Evolutionary conservation across 1,140 invertebrate species (phyloP), one percentile per base, ranked within the genome.

Genomic region (Anagrus nilaparvatae): DNA sequence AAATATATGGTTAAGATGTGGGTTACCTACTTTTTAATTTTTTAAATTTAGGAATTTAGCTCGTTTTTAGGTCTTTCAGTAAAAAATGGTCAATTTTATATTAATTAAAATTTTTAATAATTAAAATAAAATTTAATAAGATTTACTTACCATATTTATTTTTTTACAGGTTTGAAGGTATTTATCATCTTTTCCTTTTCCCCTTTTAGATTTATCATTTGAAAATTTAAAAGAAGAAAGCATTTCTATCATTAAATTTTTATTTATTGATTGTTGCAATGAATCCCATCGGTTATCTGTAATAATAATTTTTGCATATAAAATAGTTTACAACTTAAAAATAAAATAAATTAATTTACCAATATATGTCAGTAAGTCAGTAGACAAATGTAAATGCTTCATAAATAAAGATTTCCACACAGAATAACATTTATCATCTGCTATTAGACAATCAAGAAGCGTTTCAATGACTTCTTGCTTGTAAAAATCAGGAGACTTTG

Each of bases 381-480:
- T 60, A 44, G 71, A 72, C 39, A 63, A 53, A 27, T 61, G 54
- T 16, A 73, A 55, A 55, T 75, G 59, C 43, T 75, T 78, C 6
- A 56, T 53, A 47, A 75, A 72, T 36, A 73, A 45, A 53, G 70
- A 70, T 43, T 54, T 69, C 76, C 75, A 78, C 9, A 58, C 50
- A 37, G 53, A 59, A n/a, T 75, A 70, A 43, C 71, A 71, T 35
- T 61, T 58, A 21, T 65, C 60, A 38, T 74, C 66, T 38, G 61
- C 63, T 3, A 58, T 48, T 18, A 78, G 56, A 46, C 73, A 74
- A 28, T 54, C 59, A 21, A 69, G 42, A 14, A 73, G 47, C 43
- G 59, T 55, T 48, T 62, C 59, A 33, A 69, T 49, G 18, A 72
- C 46, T 55, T 71, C 66, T 24, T 69, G 58, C 39, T 53, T 65